Conservation (phyloP, 2,113 vertebrate species). For the Okapia johnstoni region DNA sequence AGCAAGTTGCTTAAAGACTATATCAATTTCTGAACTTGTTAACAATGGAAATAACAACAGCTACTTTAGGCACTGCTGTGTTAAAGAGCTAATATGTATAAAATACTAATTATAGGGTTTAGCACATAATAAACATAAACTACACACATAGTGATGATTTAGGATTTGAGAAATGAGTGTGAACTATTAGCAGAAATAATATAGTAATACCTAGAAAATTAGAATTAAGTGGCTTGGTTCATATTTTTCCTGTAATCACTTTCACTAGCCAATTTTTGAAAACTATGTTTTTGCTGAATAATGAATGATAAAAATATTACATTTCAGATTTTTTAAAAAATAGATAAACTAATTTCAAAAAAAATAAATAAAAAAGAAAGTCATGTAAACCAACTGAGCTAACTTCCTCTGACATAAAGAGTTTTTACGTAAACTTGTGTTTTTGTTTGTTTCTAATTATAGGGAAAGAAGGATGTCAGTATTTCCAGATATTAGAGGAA, state of each 20-base stretch:
- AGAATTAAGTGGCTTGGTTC: neutral
- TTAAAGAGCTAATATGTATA: neutral
- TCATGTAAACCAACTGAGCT: neutral
- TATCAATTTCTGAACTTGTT: neutral
- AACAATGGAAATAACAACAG: neutral
- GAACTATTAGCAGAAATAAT: neutral
- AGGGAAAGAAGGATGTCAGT: neutral
- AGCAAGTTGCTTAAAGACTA: neutral
- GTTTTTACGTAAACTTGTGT: neutral
- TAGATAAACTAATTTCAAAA: too few relatives aligned
- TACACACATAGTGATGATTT: neutral
- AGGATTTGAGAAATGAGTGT: neutral
- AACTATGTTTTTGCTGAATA: neutral
- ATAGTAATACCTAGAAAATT: neutral
- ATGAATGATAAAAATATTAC: neutral
- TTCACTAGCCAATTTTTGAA: neutral
- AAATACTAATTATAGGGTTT: neutral
- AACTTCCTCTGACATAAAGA: neutral
- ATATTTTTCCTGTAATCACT: neutral
- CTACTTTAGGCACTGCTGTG: neutral
- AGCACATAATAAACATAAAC: neutral
- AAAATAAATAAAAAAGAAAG: too few relatives aligned
- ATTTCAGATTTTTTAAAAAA: neutral
- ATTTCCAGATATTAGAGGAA: neutral
- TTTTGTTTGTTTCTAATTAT: neutral